Evolutionary conservation across 2,888 invertebrate species (phyloP).

Genomic region (Ormia ochracea): DNA sequence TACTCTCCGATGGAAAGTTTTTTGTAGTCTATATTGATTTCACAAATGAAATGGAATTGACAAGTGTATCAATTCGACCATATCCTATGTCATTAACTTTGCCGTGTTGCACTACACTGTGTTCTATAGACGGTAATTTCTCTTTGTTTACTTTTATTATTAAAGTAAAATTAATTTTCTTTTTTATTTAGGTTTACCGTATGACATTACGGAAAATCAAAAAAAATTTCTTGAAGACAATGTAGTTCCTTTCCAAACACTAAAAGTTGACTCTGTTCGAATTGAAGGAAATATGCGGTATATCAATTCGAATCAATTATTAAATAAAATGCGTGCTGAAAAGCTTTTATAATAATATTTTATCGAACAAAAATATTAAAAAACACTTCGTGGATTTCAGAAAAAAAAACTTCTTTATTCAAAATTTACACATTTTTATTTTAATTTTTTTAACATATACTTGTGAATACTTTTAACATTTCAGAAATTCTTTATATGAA

Average conservation of each 20-base stretch:
- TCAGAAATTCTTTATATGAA: no score
- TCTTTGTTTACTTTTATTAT: background rate
- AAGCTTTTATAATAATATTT: conserved; percentile 30
- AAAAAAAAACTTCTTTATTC: background rate
- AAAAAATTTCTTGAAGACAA: conserved; percentile 41
- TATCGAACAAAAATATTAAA: background rate
- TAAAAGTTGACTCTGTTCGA: conserved; percentile 52
- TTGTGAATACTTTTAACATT: no score
- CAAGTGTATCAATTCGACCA: conserved; percentile 62
- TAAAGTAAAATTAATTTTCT: background rate
- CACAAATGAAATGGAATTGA: conserved; percentile 64
- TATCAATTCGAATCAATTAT: conserved; percentile 44
- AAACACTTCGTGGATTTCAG: background rate
- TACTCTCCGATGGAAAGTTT: conserved; percentile 48
- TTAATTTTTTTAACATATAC: no score
- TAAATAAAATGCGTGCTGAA: conserved; percentile 29
- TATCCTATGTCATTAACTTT: conserved; percentile 64
- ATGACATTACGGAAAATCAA: conserved; percentile 28
- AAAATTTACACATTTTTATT: no score
- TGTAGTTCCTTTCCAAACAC: conserved; percentile 17
- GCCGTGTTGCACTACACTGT: conserved; percentile 64
- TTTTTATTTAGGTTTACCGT: conserved; percentile 51
- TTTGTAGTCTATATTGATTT: conserved; percentile 67
- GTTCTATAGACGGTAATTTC: conserved; percentile 64
- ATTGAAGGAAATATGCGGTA: conserved; percentile 5